Percentiles rank a stretch among this genome's conserved stretches.
phyloP scores from a whole-genome alignment of 2,797 vertebrate species.

The Toxotes lorentzi region DNA sequence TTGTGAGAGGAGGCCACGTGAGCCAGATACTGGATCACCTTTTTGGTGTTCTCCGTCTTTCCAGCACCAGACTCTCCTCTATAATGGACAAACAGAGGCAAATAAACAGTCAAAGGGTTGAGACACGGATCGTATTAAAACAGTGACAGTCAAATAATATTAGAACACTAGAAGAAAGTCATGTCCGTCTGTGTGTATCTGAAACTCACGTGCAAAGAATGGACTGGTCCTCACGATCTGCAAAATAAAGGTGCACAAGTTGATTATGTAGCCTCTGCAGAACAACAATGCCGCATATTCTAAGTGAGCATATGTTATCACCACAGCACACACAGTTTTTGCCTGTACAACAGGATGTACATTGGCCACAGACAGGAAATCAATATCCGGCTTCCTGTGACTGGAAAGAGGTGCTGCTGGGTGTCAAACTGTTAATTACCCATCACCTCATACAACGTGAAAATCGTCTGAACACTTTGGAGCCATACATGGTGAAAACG shows the following conservation, averaged over 20 bases:
- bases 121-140: neutral
- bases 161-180: neutral
- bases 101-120: neutral
- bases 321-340: slow-evolving; percentile 25
- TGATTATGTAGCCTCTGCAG: neutral
- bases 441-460: slow-evolving; percentile 12
- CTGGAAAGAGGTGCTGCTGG: slow-evolving; percentile 45
- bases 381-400: slow-evolving; percentile 77
- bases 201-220: slow-evolving; percentile 99
- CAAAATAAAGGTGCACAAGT: slow-evolving; percentile 14
- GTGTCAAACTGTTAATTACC: slow-evolving; percentile 59
- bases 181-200: slow-evolving; percentile 15
- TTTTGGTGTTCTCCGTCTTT: slow-evolving; percentile 99
- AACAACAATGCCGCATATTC: slow-evolving; percentile 2
- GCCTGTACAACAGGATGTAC: slow-evolving; percentile 68
- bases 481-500: slow-evolving; percentile 19
- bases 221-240: slow-evolving; percentile 97
- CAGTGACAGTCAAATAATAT: neutral
- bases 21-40: slow-evolving; percentile 98
- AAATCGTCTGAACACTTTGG: neutral
- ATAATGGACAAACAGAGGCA: slow-evolving; percentile 3
- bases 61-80: slow-evolving; percentile 98
- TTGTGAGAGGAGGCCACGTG: slow-evolving; percentile 98
- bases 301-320: slow-evolving; percentile 49
- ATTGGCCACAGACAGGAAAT: slow-evolving; percentile 78